Evolutionary conservation across 2,797 vertebrate species (phyloP), one percentile per base, ranked within the genome.

Genomic region (Falco novaeseelandiae): DNA sequence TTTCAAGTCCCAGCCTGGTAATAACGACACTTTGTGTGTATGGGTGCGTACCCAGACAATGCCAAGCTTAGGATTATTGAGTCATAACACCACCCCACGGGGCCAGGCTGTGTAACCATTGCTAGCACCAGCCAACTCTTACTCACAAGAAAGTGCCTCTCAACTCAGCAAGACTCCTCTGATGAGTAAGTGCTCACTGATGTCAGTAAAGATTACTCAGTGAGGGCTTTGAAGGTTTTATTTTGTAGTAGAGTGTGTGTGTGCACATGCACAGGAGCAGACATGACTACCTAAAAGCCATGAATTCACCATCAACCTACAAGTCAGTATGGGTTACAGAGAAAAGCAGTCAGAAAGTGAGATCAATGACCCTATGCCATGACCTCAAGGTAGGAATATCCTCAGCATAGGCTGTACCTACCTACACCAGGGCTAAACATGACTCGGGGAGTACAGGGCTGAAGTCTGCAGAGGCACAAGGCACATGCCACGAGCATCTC

Each of bases 201-300:
- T 92, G 89, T 91, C 84, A 92, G 55, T 76, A 62, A n/a, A 79
- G 92, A 93, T 93, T 95, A 94, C 18, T 69, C 59, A 59, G 40
- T 1, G 40, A 79, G 62, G 57, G 20, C 90, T 92, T 58, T 93
- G 76, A 94, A 97, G 86, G 16, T 79, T 77, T 65, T 66, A 1
- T 91, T 90, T 69, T 59, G 58, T 8, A 84, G 44, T 5, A 70
- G 12, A 10, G 71, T 49, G 25, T 1, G 7, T 48, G 29, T 14
- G 44, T 20, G n/a, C 67, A 44, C 69, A 77, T 2, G 27, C 67
- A 85, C 44, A 62, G 51, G 79, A 89, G 76, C 58, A 85, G 76
- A 80, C 76, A 49, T 2, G 25, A 74, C 82, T 87, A 79, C 61
- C 10, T 32, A 85, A 84, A 90, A 87, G 51, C 71, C 49, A 36